A percentile compares a stretch with the other conserved stretches of the same genome.
Evolutionary conservation across 2,888 invertebrate species (phyloP).

Genomic region (Eurytoma californica): DNA sequence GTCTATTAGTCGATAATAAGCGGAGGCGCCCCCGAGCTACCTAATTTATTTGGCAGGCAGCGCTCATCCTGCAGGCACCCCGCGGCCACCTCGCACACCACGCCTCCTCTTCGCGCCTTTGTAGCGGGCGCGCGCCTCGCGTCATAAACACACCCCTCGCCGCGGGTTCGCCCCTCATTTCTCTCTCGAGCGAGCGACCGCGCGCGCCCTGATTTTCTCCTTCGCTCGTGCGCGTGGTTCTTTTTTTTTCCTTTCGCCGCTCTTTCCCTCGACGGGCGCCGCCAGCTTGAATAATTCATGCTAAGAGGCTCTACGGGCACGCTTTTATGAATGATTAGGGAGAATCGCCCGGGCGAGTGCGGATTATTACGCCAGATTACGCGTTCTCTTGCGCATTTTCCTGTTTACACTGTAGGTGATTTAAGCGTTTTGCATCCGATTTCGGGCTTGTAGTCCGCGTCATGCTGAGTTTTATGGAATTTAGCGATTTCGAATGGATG

Average conservation of each 20-base stretch:
- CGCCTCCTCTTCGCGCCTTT: slow-evolving; percentile 64
- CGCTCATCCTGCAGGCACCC: slow-evolving; percentile 53
- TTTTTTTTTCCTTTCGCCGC: too few relatives aligned
- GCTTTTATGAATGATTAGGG: slow-evolving; percentile 39
- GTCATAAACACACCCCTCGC: slow-evolving; percentile 50
- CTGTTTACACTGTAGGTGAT: slow-evolving; percentile 3
- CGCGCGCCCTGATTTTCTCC: slow-evolving; percentile 13
- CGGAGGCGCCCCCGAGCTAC: slow-evolving; percentile 70
- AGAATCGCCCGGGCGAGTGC: background rate
- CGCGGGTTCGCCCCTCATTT: slow-evolving; percentile 26
- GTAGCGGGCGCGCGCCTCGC: slow-evolving; percentile 28
- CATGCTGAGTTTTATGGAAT: too few relatives aligned
- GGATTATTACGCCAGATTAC: slow-evolving; percentile 32
- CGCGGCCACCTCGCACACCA: slow-evolving; percentile 70
- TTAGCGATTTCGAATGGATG: too few relatives aligned
- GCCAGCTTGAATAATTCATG: slow-evolving; percentile 34
- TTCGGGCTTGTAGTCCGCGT: too few relatives aligned
- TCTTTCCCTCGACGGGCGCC: too few relatives aligned
- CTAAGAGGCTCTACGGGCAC: background rate
- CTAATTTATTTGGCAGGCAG: slow-evolving; percentile 67
- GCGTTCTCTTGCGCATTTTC: background rate
- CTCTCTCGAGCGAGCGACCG: background rate
- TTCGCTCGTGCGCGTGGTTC: background rate
- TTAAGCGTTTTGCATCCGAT: background rate
- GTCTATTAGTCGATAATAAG: slow-evolving; percentile 57